phyloP scores from a whole-genome alignment of 2,888 invertebrate species.

The Cepaea hortensis region DNA sequence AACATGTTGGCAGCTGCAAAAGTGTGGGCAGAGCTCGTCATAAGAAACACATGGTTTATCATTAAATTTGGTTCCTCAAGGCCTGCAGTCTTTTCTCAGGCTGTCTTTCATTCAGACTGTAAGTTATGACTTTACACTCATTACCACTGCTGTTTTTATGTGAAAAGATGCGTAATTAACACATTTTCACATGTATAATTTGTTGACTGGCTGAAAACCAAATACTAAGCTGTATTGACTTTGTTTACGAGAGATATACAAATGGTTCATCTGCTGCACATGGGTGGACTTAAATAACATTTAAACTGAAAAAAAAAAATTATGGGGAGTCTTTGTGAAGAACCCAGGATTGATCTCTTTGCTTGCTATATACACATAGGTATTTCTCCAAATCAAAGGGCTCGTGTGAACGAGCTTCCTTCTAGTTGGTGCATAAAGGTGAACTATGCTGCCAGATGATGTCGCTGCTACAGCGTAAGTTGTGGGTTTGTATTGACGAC shows the following conservation, averaged over 20 bases:
- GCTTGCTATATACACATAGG: slow-evolving; percentile 50
- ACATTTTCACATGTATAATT: too few relatives aligned
- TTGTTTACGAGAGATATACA: neutral
- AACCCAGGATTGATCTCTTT: slow-evolving; percentile 48
- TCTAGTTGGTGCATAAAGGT: slow-evolving; percentile 40
- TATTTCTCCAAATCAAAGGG: slow-evolving; percentile 41
- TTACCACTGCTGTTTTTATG: too few relatives aligned
- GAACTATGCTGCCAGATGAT: slow-evolving; percentile 38
- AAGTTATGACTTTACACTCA: too few relatives aligned
- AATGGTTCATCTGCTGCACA: neutral
- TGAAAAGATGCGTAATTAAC: too few relatives aligned
- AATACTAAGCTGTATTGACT: too few relatives aligned
- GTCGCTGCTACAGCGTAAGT: slow-evolving; percentile 39
- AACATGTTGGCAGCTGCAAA: too few relatives aligned
- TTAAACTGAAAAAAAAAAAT: neutral
- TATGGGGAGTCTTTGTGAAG: neutral
- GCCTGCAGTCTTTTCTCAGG: too few relatives aligned
- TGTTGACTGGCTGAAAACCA: too few relatives aligned
- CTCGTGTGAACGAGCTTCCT: slow-evolving; percentile 34
- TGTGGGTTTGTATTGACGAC: slow-evolving; percentile 34
- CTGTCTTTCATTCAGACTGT: too few relatives aligned
- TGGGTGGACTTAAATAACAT: slow-evolving; percentile 8
- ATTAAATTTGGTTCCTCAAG: too few relatives aligned
- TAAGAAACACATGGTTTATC: too few relatives aligned
- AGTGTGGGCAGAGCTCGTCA: too few relatives aligned